phyloP scores from a whole-genome alignment of 2,113 vertebrate species.

The Eclectus roratus region DNA sequence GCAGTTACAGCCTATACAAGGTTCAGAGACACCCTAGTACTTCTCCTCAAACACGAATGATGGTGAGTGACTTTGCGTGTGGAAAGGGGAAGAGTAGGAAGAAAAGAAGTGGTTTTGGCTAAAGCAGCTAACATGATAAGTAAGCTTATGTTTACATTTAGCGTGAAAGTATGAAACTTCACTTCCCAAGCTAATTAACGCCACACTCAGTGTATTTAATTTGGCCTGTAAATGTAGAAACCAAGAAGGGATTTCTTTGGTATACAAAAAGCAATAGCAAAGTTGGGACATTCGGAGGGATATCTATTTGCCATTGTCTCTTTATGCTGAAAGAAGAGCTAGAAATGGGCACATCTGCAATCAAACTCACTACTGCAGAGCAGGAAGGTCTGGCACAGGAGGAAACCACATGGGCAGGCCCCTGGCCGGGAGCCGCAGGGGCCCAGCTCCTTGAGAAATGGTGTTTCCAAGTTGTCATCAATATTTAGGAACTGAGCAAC shows the following conservation, averaged over 20 bases:
- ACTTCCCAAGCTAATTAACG: neutral
- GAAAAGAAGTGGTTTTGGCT: conserved; percentile 6
- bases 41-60: neutral
- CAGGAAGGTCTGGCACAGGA: neutral
- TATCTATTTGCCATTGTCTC: fast-evolving
- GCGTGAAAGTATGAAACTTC: neutral
- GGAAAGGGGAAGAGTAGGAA: neutral
- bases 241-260: neutral
- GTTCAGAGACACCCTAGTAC: neutral
- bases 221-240: neutral
- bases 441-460: neutral
- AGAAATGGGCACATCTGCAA: neutral
- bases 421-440: neutral
- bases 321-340: neutral
- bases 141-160: neutral
- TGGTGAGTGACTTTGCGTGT: neutral
- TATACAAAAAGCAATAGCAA: neutral
- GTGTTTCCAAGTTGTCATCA: neutral
- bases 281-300: neutral
- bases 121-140: neutral
- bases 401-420: neutral
- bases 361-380: no score
- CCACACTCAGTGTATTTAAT: neutral
- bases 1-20: neutral
- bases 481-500: neutral